Evolutionary conservation across 2,888 invertebrate genomes (phyloP).

Genomic region (Rhamnusium bicolor): DNA sequence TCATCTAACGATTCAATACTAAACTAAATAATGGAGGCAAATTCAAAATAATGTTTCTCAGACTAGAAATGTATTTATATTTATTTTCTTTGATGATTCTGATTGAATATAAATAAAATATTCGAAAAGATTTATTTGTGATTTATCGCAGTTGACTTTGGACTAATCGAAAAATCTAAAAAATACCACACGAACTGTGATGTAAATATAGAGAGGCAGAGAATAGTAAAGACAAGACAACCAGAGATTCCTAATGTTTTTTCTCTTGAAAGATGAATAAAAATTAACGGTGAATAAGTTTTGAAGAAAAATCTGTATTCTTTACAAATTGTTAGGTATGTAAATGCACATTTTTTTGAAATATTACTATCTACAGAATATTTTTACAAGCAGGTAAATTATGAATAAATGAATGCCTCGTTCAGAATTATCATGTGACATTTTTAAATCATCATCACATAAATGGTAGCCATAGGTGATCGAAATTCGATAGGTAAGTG

Average conservation of each 20-base stretch:
- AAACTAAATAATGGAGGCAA: conserved; percentile 49
- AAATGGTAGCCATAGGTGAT: neutral
- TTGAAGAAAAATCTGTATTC: neutral
- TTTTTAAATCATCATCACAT: neutral
- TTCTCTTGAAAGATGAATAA: conserved; percentile 19
- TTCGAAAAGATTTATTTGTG: neutral
- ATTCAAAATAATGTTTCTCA: conserved; percentile 37
- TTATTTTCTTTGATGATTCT: neutral
- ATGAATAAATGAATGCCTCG: neutral
- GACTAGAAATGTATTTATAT: neutral
- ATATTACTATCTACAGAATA: neutral
- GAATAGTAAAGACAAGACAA: neutral
- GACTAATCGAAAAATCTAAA: conserved; percentile 8
- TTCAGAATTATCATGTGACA: neutral
- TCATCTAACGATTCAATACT: conserved; percentile 56
- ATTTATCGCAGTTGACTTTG: conserved; percentile 6
- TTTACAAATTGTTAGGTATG: conserved; percentile 18
- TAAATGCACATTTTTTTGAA: neutral
- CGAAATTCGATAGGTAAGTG: neutral
- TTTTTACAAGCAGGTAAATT: too few species aligned
- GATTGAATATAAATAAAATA: neutral
- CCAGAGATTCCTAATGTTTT: neutral
- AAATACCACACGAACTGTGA: conserved; percentile 18
- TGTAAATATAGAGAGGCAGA: conserved; percentile 14
- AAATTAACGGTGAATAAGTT: neutral